Conservation (phyloP, 92 coral and sea anemone genomes). For the Palythoa grandiflora region DNA sequence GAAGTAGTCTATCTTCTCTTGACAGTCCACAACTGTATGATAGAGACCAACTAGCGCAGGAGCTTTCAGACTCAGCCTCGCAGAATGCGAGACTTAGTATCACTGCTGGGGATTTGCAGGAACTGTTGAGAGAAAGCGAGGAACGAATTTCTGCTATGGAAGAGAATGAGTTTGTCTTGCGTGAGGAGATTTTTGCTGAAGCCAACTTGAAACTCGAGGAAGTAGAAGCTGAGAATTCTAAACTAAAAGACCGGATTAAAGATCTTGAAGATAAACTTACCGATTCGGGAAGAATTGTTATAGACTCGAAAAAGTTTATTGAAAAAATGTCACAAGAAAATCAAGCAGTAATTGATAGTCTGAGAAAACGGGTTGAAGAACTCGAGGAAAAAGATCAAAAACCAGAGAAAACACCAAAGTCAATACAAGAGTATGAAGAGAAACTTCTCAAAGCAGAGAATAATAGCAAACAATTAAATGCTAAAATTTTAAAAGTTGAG, state of each 20-base stretch:
- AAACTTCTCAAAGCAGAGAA: conserved; percentile 61
- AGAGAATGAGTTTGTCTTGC: conserved; percentile 38
- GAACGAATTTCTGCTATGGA: conserved; percentile 29
- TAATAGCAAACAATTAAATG: conserved; percentile 61
- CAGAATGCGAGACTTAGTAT: conserved; percentile 46
- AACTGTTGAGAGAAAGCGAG: conserved; percentile 31
- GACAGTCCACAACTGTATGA: conserved; percentile 25
- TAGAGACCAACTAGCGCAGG: conserved; percentile 22
- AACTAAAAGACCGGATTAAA: conserved; percentile 59
- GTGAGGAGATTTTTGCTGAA: conserved; percentile 49
- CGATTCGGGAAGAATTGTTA: conserved; percentile 67
- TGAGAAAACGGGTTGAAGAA: conserved; percentile 13
- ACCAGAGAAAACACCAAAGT: background rate
- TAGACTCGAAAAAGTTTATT: conserved; percentile 65
- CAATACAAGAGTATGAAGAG: conserved; percentile 37
- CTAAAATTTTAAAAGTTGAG: conserved; percentile 65
- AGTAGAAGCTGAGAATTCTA: conserved; percentile 12
- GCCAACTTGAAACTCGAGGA: conserved; percentile 25
- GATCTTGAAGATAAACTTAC: conserved; percentile 76
- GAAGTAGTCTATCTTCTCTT: conserved; percentile 35
- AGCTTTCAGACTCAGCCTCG: conserved; percentile 38
- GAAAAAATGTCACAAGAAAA: conserved; percentile 45
- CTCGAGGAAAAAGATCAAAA: conserved; percentile 39
- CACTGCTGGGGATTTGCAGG: conserved; percentile 32
- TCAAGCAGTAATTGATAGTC: conserved; percentile 20